Evolutionary conservation across 2,113 vertebrate species (phyloP).

Genomic region (Oncorhynchus tshawytscha): DNA sequence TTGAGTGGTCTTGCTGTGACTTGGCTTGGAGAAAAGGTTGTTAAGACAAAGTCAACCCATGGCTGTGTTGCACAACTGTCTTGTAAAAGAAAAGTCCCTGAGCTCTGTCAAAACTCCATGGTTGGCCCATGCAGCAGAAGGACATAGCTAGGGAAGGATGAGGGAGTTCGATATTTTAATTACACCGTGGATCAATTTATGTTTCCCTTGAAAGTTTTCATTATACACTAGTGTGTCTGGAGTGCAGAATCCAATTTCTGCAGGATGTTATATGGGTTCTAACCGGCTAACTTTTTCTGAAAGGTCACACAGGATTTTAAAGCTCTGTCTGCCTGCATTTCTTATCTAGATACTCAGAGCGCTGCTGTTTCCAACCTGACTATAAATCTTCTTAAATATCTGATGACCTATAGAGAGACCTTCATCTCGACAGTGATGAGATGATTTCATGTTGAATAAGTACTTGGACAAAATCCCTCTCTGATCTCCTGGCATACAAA

Average conservation of each 20-base stretch:
- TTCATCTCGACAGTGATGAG: background rate
- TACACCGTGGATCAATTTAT: conserved; percentile 44
- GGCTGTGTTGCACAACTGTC: no score
- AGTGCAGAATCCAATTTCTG: conserved; percentile 47
- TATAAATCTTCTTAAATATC: conserved; percentile 23
- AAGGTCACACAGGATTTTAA: conserved; percentile 55
- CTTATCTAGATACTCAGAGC: conserved; percentile 24
- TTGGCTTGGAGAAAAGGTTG: no score
- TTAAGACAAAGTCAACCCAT: no score
- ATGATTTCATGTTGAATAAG: background rate
- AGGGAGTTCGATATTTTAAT: conserved; percentile 49
- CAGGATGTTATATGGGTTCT: conserved; percentile 34
- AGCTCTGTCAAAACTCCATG: background rate
- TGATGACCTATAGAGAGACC: conserved; percentile 1
- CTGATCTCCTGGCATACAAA: conserved; percentile 8
- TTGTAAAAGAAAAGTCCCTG: no score
- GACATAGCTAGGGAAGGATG: background rate
- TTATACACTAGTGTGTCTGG: conserved; percentile 39
- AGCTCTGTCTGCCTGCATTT: conserved; percentile 26
- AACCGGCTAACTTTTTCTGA: conserved; percentile 14
- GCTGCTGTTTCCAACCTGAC: background rate
- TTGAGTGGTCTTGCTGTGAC: no score
- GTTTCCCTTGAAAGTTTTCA: conserved; percentile 42
- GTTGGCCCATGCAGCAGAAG: background rate
- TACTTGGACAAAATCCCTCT: background rate